Evolutionary conservation across 1,140 invertebrate species (phyloP), one percentile per base, ranked within the genome.

Genomic region (Zaprionus inermis): DNA sequence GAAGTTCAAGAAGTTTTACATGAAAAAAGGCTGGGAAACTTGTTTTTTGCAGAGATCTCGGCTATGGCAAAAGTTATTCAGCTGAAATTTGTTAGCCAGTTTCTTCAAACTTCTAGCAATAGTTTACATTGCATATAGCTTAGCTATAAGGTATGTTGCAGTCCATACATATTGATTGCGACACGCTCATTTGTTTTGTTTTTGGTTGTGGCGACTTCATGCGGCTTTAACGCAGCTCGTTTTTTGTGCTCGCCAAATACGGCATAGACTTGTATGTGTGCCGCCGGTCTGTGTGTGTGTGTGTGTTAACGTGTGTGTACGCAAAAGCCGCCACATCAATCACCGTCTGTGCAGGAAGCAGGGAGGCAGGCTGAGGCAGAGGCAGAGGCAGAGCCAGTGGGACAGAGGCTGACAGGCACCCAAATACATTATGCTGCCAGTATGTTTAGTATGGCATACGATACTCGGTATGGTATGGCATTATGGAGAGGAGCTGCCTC

Each of bases 301-400:
- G 49, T 20, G 46, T 38, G 30, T 36, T 49, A 49, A 51, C 16
- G 56, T 61, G 58, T 54, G 61, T 57, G 52, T 59, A 41, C 66
- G 63, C 46, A 41, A 69, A 64, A 70, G 70, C 70, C 61, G 79
- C 76, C 83, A 88, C 82, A 85, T 85, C 82, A 85, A 85, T 85
- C 82, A 85, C 83, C 49, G 60, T 11, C 56, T 34, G 34, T 38
- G 70, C n/a, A 20, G 22, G 28, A 36, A n/a, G 24, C 51, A 28
- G 51, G 20, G 22, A 28, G 18, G 16, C 12, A 38, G 36, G 22
- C 5, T 7, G 57, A n/a, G 55, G 20, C 24, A 22, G 61, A n/a
- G 69, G 18, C 22, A 55, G 20, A 52, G 41, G 52, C 52, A n/a
- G 55, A 18, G 44, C n/a, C 54, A 51, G 60, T 41, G 24, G 44